Evolutionary conservation across 2,888 invertebrate genomes (phyloP).

Genomic region (Hypselothyrea guttata): DNA sequence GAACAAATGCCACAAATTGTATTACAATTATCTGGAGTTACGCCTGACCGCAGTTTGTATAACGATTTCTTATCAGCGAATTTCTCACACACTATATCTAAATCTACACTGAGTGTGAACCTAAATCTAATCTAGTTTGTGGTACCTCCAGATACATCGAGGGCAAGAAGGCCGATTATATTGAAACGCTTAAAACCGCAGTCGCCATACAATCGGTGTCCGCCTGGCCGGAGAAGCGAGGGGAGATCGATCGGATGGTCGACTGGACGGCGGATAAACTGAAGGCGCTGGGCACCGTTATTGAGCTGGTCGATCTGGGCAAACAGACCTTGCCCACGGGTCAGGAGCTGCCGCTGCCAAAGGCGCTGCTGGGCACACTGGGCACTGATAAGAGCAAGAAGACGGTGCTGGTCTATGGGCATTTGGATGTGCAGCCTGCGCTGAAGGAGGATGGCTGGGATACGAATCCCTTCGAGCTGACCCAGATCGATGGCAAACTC

Average conservation of each 20-base stretch:
- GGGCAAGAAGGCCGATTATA: slow-evolving; percentile 88
- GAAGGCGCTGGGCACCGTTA: slow-evolving; percentile 87
- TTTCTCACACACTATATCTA: slow-evolving; percentile 12
- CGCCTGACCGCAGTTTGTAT: no score
- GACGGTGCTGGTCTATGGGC: slow-evolving; percentile 97
- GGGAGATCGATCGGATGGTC: slow-evolving; percentile 92
- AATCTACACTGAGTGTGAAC: slow-evolving; percentile 8
- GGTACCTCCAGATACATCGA: slow-evolving; percentile 85
- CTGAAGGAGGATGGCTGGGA: slow-evolving; percentile 96
- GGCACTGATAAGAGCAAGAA: slow-evolving; percentile 93
- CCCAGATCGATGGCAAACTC: slow-evolving; percentile 93
- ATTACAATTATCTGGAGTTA: no score
- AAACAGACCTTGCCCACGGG: slow-evolving; percentile 89
- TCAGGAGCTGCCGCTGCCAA: slow-evolving; percentile 89
- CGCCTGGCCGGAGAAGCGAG: slow-evolving; percentile 91
- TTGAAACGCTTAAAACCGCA: slow-evolving; percentile 90
- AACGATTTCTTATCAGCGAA: slow-evolving; percentile 14
- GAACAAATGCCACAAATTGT: no score
- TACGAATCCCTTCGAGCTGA: slow-evolving; percentile 95
- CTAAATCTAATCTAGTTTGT: neutral
- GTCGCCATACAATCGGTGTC: slow-evolving; percentile 98
- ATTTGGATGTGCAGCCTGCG: slow-evolving; percentile 99
- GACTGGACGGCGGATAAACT: slow-evolving; percentile 90
- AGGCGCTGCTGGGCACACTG: slow-evolving; percentile 90
- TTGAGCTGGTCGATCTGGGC: slow-evolving; percentile 90